These are phyloP conservation scores for Suricata suricatta DNA, from an alignment of 2,113 vertebrate species.

Conservation along the genomic window DNA sequence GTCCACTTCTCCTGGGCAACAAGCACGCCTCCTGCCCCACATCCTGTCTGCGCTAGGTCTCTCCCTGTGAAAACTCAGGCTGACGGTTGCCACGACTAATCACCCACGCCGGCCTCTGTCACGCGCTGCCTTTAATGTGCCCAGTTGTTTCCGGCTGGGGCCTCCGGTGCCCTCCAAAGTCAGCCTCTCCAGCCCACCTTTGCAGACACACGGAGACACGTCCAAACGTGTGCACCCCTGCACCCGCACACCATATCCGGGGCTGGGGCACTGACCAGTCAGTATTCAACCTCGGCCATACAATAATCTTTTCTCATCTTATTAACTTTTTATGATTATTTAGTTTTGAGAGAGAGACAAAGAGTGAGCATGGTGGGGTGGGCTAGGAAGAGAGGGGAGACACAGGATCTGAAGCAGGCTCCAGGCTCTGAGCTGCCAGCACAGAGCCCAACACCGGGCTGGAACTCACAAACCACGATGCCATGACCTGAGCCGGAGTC, in stretches of 20 bases:
- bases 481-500: no score
- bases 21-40: background rate
- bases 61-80: background rate
- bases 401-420: no score
- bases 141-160: no score
- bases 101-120: accelerated
- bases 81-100: background rate
- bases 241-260: accelerated
- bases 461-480: no score
- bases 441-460: no score
- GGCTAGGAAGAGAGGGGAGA: no score
- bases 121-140: background rate
- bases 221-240: accelerated
- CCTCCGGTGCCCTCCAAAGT: background rate
- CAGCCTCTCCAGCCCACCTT: background rate
- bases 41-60: background rate
- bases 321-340: no score
- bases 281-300: background rate
- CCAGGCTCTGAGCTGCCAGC: no score
- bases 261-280: background rate
- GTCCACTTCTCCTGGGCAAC: background rate
- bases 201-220: background rate
- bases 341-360: no score
- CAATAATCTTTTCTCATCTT: background rate
- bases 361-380: no score